These are phyloP conservation scores for Platysteira castanea DNA, from an alignment of 2,113 vertebrate genomes.

Conservation along the genomic window DNA sequence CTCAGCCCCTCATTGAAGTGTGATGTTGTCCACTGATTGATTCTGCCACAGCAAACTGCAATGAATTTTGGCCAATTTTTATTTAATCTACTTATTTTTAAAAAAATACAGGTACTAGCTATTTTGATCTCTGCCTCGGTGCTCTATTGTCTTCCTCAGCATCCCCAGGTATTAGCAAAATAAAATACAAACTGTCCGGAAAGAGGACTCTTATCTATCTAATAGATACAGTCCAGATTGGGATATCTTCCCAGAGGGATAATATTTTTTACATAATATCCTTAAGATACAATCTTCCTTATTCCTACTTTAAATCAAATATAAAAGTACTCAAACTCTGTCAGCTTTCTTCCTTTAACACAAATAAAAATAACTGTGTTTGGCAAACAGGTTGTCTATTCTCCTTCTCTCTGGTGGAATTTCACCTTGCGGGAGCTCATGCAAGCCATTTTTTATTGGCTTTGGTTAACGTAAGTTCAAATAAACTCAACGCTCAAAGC, in stretches of 20 bases:
- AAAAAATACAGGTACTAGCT: neutral
- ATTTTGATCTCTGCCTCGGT: accelerated
- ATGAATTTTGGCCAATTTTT: neutral
- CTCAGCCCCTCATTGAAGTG: neutral
- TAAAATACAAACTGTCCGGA: neutral
- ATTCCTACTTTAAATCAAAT: conserved; percentile 37
- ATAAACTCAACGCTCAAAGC: conserved; percentile 55
- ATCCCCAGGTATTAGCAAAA: neutral
- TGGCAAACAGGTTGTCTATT: conserved; percentile 32
- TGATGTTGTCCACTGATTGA: neutral
- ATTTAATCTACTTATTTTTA: neutral
- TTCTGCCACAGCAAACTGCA: neutral
- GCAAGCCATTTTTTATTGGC: conserved; percentile 37
- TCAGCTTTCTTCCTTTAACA: conserved; percentile 8
- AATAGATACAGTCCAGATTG: neutral
- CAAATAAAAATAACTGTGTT: conserved; percentile 41
- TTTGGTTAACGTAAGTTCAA: conserved; percentile 54
- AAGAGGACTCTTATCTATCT: neutral
- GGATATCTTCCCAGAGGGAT: neutral
- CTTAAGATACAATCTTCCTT: neutral
- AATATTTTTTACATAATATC: neutral
- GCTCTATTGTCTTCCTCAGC: neutral
- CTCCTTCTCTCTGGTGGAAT: conserved; percentile 21
- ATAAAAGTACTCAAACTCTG: neutral
- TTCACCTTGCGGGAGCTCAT: conserved; percentile 43